These are phyloP conservation scores for Gymnothorax javanicus DNA, from an alignment of 2,797 vertebrate genomes.

Conservation along the genomic window DNA sequence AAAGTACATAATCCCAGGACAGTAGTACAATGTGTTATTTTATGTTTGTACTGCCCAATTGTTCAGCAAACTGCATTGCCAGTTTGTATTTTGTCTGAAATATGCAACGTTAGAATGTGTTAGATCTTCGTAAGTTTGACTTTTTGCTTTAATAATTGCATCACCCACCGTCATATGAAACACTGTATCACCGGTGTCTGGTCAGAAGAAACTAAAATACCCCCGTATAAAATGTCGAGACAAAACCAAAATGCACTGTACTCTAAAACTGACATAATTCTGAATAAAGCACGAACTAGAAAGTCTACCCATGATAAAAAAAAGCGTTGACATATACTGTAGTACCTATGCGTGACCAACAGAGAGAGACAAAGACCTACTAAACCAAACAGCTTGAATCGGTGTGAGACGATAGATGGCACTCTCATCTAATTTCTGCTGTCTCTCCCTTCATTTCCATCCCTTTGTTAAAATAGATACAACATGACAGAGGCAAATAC, in stretches of 20 bases:
- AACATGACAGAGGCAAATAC: neutral
- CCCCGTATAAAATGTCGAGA: neutral
- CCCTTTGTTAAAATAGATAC: constrained; percentile 3
- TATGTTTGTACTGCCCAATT: neutral
- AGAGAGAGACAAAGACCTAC: neutral
- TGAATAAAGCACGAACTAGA: neutral
- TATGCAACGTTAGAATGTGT: too few species aligned
- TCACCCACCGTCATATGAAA: neutral
- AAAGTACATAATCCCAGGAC: neutral
- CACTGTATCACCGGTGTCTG: neutral
- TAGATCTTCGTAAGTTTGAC: neutral
- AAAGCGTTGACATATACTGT: neutral
- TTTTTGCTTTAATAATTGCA: neutral
- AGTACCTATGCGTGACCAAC: neutral
- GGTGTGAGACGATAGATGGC: neutral
- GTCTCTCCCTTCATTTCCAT: neutral
- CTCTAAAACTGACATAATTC: too few species aligned
- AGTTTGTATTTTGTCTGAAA: too few species aligned
- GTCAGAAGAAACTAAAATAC: neutral
- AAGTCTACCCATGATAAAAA: neutral
- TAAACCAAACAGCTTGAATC: neutral
- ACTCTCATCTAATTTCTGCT: neutral
- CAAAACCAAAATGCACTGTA: neutral
- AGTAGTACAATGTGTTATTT: neutral
- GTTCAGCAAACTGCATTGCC: neutral